phyloP scores from a whole-genome alignment of 1,140 invertebrate species.

The Delia radicum region DNA sequence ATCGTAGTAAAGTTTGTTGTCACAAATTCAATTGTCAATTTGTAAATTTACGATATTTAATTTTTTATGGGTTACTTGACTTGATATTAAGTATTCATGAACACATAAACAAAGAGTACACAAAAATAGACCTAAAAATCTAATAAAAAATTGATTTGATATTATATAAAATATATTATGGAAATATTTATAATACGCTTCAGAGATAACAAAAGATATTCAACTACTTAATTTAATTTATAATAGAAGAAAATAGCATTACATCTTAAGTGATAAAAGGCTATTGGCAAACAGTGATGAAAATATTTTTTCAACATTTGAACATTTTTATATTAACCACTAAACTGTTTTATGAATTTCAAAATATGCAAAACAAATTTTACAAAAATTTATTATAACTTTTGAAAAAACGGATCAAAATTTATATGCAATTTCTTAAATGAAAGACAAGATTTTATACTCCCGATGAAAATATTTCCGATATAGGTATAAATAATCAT shows the following conservation, averaged over 20 bases:
- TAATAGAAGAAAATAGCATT: neutral
- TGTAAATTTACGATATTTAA: neutral
- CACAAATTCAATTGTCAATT: constrained; percentile 1
- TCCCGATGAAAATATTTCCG: too few relatives aligned
- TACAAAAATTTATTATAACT: too few relatives aligned
- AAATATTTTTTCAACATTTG: too few relatives aligned
- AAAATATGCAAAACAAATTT: too few relatives aligned
- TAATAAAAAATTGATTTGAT: constrained; percentile 20
- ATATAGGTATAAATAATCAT: too few relatives aligned
- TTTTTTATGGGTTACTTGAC: constrained; percentile 1
- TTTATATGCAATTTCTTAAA: too few relatives aligned
- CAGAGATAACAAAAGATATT: too few relatives aligned
- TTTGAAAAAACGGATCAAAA: too few relatives aligned
- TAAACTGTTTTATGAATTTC: too few relatives aligned
- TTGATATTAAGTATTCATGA: neutral
- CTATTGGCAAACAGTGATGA: neutral
- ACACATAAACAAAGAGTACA: neutral
- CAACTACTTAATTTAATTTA: too few relatives aligned
- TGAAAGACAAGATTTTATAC: too few relatives aligned
- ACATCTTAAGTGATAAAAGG: neutral
- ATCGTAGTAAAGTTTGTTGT: neutral
- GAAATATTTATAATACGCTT: neutral
- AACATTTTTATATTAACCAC: too few relatives aligned
- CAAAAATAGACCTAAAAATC: neutral
- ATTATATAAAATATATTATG: constrained; percentile 20